Evolutionary conservation across 2,113 vertebrate genomes (phyloP).

Genomic region (Petrocephalus zakoni): DNA sequence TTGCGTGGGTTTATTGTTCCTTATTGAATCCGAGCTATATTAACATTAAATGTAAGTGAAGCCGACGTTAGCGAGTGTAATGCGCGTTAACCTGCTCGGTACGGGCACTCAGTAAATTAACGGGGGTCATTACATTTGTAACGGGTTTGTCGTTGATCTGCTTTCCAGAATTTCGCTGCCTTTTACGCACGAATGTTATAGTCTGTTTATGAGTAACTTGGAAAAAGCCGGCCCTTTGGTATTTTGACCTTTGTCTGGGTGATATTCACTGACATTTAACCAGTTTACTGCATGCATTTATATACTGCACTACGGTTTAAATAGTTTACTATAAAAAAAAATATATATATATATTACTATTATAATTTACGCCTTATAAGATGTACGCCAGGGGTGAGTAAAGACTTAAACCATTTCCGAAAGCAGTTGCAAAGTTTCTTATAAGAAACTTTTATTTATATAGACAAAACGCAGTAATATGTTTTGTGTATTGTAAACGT

Average conservation of each 20-base stretch:
- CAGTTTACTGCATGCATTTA: neutral
- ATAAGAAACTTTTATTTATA: neutral
- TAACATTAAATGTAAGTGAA: neutral
- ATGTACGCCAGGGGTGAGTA: neutral
- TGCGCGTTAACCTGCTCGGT: neutral
- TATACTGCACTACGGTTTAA: neutral
- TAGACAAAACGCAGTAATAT: neutral
- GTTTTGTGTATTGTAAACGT: neutral
- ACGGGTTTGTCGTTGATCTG: neutral
- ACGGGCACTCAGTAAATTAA: neutral
- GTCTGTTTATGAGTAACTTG: slow-evolving; percentile 13
- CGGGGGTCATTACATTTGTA: neutral
- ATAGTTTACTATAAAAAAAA: too few species aligned
- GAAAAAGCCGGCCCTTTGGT: neutral
- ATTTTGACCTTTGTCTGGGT: neutral
- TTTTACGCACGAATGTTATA: neutral
- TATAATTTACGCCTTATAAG: neutral
- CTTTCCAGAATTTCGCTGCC: neutral
- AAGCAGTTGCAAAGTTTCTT: neutral
- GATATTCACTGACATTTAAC: neutral
- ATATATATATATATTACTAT: too few species aligned
- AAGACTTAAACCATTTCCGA: neutral
- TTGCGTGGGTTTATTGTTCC: neutral
- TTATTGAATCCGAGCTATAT: neutral
- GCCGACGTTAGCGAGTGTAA: neutral